Percentiles rank a stretch among this genome's conserved stretches.
Conservation (phyloP, 1,140 invertebrate species). For the Littorina saxatilis region DNA sequence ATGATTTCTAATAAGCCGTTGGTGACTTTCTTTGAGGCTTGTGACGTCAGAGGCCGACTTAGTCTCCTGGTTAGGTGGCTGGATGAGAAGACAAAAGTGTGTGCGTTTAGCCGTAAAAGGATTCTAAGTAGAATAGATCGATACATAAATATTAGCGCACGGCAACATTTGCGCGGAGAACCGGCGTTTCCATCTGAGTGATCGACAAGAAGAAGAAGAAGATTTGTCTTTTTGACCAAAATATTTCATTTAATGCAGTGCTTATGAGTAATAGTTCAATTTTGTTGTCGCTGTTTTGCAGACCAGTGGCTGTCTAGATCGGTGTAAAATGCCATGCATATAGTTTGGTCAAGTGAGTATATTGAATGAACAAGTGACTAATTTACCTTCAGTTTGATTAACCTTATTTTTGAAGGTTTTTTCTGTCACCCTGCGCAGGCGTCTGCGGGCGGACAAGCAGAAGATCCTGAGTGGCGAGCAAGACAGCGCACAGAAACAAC, state of each 20-base stretch:
- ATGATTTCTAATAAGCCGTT: not conserved
- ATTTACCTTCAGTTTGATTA: no score
- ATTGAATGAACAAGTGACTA: no score
- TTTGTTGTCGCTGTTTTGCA: not conserved
- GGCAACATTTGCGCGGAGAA: no score
- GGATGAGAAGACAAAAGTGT: not conserved
- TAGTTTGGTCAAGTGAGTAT: not conserved
- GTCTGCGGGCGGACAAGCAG: not conserved
- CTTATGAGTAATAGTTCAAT: not conserved
- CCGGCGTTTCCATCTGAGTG: no score
- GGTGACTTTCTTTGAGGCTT: not conserved
- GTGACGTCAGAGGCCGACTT: no score
- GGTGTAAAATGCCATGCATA: not conserved
- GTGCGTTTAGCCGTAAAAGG: no score
- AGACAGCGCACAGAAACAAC: constrained; percentile 22
- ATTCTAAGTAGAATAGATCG: no score
- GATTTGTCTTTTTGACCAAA: no score
- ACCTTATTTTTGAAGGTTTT: not conserved
- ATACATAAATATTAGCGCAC: no score
- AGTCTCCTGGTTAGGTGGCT: no score
- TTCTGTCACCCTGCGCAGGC: constrained; percentile 3
- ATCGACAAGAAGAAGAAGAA: no score
- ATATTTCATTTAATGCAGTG: no score
- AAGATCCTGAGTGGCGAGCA: not conserved
- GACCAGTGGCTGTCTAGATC: not conserved